These are phyloP conservation scores for Cynoglossus semilaevis DNA, from an alignment of 2,113 vertebrate genomes.

Conservation along the genomic window DNA sequence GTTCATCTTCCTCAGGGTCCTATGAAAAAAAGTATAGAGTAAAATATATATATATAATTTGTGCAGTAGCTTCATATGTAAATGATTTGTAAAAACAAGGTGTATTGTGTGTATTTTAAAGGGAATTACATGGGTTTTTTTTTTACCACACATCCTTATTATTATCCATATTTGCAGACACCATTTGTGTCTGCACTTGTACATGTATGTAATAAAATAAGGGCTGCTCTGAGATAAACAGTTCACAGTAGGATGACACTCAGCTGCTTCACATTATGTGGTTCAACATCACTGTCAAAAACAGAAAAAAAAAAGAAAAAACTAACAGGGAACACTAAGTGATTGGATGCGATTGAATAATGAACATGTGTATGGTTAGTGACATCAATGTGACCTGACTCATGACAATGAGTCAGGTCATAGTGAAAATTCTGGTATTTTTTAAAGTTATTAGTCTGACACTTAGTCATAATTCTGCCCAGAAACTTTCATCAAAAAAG, in stretches of 20 bases:
- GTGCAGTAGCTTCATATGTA: not conserved
- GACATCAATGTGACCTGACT: not conserved
- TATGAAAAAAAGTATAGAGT: constrained; percentile 40
- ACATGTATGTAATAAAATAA: not conserved
- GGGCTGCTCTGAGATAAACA: constrained; percentile 8
- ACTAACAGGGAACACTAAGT: not conserved
- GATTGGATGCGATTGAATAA: not conserved
- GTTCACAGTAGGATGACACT: not conserved
- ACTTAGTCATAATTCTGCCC: not conserved
- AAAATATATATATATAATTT: not conserved
- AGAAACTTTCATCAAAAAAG: not conserved
- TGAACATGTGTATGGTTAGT: not conserved
- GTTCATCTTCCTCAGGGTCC: constrained; percentile 94
- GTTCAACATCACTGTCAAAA: not conserved
- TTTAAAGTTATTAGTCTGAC: not conserved
- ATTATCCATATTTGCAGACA: too few species aligned
- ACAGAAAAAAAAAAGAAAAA: not conserved
- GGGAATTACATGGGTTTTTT: too few species aligned
- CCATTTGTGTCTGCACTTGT: not conserved
- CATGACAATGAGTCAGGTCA: not conserved
- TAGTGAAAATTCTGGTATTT: not conserved
- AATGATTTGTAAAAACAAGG: too few species aligned
- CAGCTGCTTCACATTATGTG: constrained; percentile 10
- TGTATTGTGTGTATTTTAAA: too few species aligned
- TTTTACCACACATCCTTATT: too few species aligned